These are phyloP conservation scores for Mesodorylaimus sp. DNA, from an alignment of 2,888 invertebrate species.

Conservation along the genomic window DNA sequence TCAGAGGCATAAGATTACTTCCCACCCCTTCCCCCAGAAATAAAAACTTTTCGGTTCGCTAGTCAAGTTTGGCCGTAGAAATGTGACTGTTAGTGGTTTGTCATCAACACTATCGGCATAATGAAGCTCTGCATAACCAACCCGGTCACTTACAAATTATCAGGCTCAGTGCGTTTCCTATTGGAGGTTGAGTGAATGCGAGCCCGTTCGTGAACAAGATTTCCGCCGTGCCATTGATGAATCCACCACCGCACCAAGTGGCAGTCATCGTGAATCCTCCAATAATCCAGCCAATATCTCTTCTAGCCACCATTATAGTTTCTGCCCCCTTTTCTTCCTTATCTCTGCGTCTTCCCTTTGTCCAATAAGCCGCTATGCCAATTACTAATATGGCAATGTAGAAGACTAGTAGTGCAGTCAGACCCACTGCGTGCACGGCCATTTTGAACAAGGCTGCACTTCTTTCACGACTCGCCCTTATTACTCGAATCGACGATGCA, in stretches of 20 bases:
- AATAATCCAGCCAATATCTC: constrained; percentile 77
- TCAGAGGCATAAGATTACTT: no score
- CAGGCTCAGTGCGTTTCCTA: constrained; percentile 81
- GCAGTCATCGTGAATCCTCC: constrained; percentile 96
- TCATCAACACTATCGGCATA: no score
- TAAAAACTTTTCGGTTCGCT: no score
- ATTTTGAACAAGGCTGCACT: no score
- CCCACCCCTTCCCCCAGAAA: no score
- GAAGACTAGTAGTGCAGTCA: constrained; percentile 3
- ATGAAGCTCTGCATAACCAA: no score
- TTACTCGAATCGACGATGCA: no score
- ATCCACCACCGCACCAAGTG: no score
- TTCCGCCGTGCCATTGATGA: constrained; percentile 93
- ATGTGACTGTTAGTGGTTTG: no score
- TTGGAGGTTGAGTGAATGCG: constrained; percentile 92
- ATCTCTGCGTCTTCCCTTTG: background rate
- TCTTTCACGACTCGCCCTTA: no score
- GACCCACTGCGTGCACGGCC: background rate
- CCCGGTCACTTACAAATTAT: constrained; percentile 64
- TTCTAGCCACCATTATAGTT: constrained; percentile 87
- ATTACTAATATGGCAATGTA: constrained; percentile 3
- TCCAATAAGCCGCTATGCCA: constrained; percentile 4
- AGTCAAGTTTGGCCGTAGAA: no score
- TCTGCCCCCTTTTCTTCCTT: constrained; percentile 49
- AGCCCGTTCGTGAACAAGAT: constrained; percentile 72